Percentiles rank a stretch among this genome's conserved stretches.
phyloP scores from a whole-genome alignment of 2,888 invertebrate genomes.

The Polydrusus tereticollis region DNA sequence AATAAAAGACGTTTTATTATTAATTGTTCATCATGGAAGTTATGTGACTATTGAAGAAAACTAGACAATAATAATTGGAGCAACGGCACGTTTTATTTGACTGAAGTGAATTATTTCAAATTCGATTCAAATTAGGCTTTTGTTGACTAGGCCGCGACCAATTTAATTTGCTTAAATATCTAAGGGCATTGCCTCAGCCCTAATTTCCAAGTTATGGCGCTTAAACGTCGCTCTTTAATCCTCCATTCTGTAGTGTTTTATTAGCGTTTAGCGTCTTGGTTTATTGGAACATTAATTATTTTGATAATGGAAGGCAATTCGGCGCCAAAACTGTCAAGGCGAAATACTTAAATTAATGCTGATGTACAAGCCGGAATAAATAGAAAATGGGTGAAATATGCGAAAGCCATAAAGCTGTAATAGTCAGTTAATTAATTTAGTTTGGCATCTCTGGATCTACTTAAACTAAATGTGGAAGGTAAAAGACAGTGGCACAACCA shows the following conservation, averaged over 20 bases:
- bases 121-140: not conserved
- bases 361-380: not conserved
- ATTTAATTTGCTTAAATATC: not conserved
- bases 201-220: not conserved
- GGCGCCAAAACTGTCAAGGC: conserved; percentile 2
- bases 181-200: not conserved
- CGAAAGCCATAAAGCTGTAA: no score
- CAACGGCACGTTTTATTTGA: no score
- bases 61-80: no score
- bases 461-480: no score
- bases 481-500: no score
- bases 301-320: not conserved
- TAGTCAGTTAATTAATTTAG: no score
- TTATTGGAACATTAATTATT: conserved; percentile 21
- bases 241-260: not conserved
- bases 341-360: conserved; percentile 11
- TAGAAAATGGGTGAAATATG: no score
- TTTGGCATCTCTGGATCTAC: no score
- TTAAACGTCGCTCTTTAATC: conserved; percentile 3
- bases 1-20: no score
- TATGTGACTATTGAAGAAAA: no score
- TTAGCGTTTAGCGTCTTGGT: conserved; percentile 1
- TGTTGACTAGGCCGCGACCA: not conserved
- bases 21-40: no score
- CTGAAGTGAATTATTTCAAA: no score